Conservation (phyloP, 2,113 vertebrate species). For the Myrmecophaga tridactyla region DNA sequence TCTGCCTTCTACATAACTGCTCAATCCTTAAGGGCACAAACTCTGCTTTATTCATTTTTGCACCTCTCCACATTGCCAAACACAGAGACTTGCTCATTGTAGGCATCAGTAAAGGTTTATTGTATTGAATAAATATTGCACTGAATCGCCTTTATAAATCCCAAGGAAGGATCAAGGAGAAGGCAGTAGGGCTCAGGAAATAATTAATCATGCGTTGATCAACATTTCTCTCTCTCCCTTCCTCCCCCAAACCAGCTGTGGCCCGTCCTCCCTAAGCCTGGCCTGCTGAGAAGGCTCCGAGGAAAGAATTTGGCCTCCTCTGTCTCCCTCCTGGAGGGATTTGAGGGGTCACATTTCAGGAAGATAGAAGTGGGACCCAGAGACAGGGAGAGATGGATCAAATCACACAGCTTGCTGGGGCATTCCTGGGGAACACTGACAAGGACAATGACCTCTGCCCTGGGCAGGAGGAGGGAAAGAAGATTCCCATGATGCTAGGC, state of each 20-base stretch:
- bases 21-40: background rate
- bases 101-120: background rate
- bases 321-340: background rate
- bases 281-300: background rate
- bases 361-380: background rate
- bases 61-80: background rate
- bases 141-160: background rate
- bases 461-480: background rate
- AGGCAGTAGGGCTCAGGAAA: conserved; percentile 45
- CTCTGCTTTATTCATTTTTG: background rate
- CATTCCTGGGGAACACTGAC: background rate
- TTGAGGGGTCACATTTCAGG: background rate
- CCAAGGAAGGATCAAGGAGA: conserved; percentile 26
- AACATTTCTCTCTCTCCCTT: conserved; percentile 1
- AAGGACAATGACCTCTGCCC: background rate
- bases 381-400: background rate
- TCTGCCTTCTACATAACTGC: background rate
- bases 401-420: background rate
- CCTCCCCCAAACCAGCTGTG: background rate
- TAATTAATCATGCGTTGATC: conserved; percentile 42
- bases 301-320: background rate
- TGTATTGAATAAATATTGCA: too few relatives aligned
- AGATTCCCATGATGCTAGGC: background rate
- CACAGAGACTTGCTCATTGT: background rate
- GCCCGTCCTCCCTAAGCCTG: background rate